Base-by-base conservation (phyloP, 2,797 vertebrate species). In the Percopsis omiscomaycus region DNA sequence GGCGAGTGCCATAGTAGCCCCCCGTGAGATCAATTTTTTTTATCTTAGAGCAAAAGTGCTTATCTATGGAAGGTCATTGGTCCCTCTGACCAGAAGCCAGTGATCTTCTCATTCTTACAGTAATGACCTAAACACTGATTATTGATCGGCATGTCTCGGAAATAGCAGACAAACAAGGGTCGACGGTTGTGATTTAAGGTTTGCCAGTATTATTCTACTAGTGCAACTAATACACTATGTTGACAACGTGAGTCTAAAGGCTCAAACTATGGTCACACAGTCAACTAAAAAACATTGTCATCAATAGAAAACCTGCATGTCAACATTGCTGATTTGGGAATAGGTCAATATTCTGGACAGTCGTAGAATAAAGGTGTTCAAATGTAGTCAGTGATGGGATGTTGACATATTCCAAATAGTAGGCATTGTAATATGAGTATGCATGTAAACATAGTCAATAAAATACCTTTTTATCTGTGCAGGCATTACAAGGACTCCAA, bases 401-500 rank as follows among this genome's bases (percentile, higher is more conserved):
- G 9, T 37, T 37, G 5, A 37, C 37, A 37, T 37, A 37, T 37
- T 5, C 37, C 37, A 42, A 42, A 42, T 8, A 42, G 37, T 42
- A 9, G 37, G 37, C 37, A 42, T 42, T 42, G 37, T 42, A 42
- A 42, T 37, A 9, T 42, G 8, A 42, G 37, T 42, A 42, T 42
- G 37, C 6, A 42, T 42, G 37, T 42, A 42, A 42, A 42, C 37
- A 42, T 42, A 42, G 2, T 42, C 37, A 42, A 42, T 42, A 42
- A 42, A 9, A 42, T 89, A 98, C 97, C 92, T 85, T 94, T 83
- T 73, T 90, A 37, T 91, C 85, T 76, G 94, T 94, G 82, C 97
- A 98, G 54, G 94, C 81, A 68, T 91, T 86, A 77, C 97, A 99
- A 0, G 89, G 75, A 1, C 92, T 94, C 97, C 97, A 99, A 22